These are phyloP conservation scores for Pipa parva DNA, from an alignment of 2,113 vertebrate genomes.

Conservation along the genomic window DNA sequence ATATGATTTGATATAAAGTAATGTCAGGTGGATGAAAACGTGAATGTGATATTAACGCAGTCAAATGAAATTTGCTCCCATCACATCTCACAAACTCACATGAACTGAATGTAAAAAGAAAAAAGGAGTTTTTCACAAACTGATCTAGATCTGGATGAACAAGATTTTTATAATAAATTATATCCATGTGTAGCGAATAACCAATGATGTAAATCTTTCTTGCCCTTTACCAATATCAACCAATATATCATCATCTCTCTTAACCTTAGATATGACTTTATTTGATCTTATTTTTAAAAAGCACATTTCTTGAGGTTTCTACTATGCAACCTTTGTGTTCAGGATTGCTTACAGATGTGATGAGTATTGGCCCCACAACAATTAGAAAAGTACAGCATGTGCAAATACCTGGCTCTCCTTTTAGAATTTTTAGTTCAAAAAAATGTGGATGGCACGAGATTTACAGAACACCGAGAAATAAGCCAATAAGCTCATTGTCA, in stretches of 20 bases:
- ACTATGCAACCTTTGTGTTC: neutral
- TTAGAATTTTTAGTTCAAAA: neutral
- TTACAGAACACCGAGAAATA: no score
- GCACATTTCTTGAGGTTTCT: constrained; percentile 14
- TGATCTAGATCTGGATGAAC: neutral
- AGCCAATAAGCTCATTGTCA: no score
- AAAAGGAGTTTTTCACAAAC: neutral
- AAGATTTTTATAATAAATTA: constrained; percentile 14
- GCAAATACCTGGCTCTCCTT: neutral
- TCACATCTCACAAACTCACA: neutral
- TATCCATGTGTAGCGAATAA: constrained; percentile 26
- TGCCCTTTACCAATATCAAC: constrained; percentile 3
- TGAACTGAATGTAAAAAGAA: neutral
- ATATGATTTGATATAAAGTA: no score
- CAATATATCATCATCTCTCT: constrained; percentile 27
- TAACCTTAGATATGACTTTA: constrained; percentile 27
- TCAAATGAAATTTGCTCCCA: neutral
- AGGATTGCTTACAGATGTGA: constrained; percentile 27
- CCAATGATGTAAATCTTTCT: constrained; percentile 15
- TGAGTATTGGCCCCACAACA: neutral
- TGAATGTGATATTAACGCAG: no score
- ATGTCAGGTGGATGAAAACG: no score
- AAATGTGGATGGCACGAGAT: neutral
- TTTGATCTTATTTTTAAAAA: constrained; percentile 29
- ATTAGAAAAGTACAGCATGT: neutral